Percentiles rank a stretch among this genome's conserved stretches.
phyloP scores from a whole-genome alignment of 2,797 vertebrate genomes.

The Cheirogaleus major region DNA sequence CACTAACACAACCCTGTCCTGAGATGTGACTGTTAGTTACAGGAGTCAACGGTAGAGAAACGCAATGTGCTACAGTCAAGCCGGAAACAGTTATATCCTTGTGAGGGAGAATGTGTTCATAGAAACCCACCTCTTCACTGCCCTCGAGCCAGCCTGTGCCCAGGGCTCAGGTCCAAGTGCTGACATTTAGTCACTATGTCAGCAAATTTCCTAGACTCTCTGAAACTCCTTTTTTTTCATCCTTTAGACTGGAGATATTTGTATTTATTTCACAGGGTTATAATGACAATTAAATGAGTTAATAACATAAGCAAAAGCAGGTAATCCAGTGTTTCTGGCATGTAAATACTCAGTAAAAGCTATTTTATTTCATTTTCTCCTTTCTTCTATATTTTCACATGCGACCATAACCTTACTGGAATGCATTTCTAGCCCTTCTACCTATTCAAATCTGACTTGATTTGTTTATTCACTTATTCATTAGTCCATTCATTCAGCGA shows the following conservation, averaged over 20 bases:
- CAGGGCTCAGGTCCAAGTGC: not conserved
- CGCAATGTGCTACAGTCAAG: not conserved
- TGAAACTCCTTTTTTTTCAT: not conserved
- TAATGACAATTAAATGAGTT: not conserved
- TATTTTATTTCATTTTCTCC: not conserved
- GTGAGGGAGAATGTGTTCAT: too few relatives aligned
- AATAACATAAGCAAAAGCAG: not conserved
- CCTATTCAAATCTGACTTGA: not conserved
- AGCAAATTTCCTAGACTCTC: not conserved
- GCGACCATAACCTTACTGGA: not conserved
- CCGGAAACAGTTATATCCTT: not conserved
- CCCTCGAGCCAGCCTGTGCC: too few relatives aligned
- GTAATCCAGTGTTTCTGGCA: not conserved
- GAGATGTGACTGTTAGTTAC: not conserved
- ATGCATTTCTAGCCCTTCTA: not conserved
- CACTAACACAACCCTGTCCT: too few relatives aligned
- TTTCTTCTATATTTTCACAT: not conserved
- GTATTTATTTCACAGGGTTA: not conserved
- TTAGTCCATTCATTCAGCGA: not conserved
- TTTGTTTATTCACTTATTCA: conserved; percentile 28
- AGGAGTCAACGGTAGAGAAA: not conserved
- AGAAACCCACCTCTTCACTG: not conserved
- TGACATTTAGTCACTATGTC: not conserved
- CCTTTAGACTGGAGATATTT: not conserved
- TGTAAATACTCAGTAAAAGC: not conserved